These are phyloP conservation scores for Temnothorax longispinosus DNA, from an alignment of 1,140 invertebrate genomes.

Conservation along the genomic window DNA sequence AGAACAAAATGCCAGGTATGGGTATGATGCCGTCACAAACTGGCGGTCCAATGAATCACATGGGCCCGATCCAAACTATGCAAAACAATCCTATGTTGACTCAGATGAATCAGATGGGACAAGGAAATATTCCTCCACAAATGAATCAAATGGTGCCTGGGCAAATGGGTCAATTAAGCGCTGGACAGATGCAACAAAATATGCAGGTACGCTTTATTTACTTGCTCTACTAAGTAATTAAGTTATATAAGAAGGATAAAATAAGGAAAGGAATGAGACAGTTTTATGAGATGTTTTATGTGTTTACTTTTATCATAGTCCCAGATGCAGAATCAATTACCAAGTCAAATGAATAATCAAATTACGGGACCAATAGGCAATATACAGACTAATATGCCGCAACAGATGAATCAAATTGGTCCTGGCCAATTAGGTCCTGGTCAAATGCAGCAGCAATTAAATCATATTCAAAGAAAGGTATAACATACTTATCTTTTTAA, in stretches of 20 bases:
- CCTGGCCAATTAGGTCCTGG: slow-evolving; percentile 86
- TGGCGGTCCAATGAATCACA: slow-evolving; percentile 81
- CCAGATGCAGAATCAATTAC: slow-evolving; percentile 85
- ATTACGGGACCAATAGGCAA: slow-evolving; percentile 83
- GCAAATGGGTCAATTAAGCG: slow-evolving; percentile 79
- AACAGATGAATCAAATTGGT: slow-evolving; percentile 85
- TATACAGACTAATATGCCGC: slow-evolving; percentile 84
- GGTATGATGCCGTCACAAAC: slow-evolving; percentile 84
- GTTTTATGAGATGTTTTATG: not conserved
- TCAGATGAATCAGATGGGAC: slow-evolving; percentile 83
- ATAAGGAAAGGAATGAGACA: not conserved
- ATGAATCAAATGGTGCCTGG: slow-evolving; percentile 82
- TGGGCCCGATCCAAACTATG: slow-evolving; percentile 82
- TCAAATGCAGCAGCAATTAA: slow-evolving; percentile 87
- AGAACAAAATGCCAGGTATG: slow-evolving; percentile 86
- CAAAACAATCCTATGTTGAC: slow-evolving; percentile 83
- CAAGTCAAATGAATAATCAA: slow-evolving; percentile 85
- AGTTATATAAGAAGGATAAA: slow-evolving; percentile 22
- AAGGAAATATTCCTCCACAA: slow-evolving; percentile 81
- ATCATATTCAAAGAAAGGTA: slow-evolving; percentile 84
- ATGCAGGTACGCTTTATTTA: slow-evolving; percentile 77
- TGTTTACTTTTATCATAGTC: slow-evolving; percentile 69
- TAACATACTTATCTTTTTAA: not conserved
- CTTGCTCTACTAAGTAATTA: not conserved
- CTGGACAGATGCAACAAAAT: slow-evolving; percentile 82